Base-by-base conservation (phyloP, 2,113 vertebrate genomes). In the Motacilla alba region DNA sequence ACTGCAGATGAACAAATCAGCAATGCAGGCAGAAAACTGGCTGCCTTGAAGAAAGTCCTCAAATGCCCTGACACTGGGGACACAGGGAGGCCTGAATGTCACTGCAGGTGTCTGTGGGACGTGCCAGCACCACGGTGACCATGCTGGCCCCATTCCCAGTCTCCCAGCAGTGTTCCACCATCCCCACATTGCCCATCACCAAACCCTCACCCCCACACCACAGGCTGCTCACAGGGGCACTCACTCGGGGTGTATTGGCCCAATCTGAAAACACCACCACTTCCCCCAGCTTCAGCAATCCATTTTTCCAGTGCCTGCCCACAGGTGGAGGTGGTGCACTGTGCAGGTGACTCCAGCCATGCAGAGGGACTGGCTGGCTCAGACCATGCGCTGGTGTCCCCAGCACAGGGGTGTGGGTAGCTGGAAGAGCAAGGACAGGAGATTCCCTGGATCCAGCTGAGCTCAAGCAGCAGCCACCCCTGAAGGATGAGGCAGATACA, bases 1-100 rank as follows among this genome's bases (percentile, higher is more conserved):
- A 80, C 37, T 93, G 94, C 83, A 88, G 88, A 90, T 81, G 96
- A 93, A 96, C 83, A 90, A 93, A 94, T 95, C 92, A 92, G 88
- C 88, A 83, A 9, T 11, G 76, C 85, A 44, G 68, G 55, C 59
- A 85, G 75, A 69, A 77, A 89, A 55, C 23, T 14, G 67, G 41
- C 87, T 84, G 78, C 70, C 70, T 49, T n/a, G 63, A 18, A 83
- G 49, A 30, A 73, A 87, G 46, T 16, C 41, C 53, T 87, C 41
- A 13, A 31, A 0, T 15, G 23, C 13, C 73, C 79, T n/a, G 56
- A 6, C 28, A 4, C 41, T 4, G 30, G 44, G 55, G 78, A 31
- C 52, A 17, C 19, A 3, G 46, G 13, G 67, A 33, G 11, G 16
- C 10, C 49, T 33, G 1, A 13, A 56, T 47, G 70, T n/a, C 3